These are phyloP conservation scores for Drosophila azteca DNA, from an alignment of 1,140 invertebrate species.

Conservation along the genomic window DNA sequence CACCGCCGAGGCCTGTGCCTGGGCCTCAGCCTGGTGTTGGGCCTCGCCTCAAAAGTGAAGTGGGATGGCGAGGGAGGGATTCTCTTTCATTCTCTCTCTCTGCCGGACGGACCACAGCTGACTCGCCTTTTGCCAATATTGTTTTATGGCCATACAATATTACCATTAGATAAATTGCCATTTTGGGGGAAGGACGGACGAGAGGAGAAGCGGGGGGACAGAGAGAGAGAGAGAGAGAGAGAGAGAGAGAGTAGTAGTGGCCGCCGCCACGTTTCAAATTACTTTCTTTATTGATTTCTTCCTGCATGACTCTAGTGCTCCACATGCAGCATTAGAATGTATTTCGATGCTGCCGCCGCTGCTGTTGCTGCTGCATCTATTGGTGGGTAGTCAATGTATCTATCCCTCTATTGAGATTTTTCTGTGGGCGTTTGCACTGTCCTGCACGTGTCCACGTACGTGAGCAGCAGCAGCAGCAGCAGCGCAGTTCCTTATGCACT, in stretches of 20 bases:
- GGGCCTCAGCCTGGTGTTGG: no score
- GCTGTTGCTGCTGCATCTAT: conserved; percentile 18
- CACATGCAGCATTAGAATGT: conserved; percentile 58
- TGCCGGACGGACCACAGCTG: conserved; percentile 34
- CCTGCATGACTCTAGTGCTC: conserved; percentile 49
- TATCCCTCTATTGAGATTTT: no score
- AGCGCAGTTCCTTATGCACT: no score
- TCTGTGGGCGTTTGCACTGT: no score
- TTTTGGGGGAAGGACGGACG: conserved; percentile 32
- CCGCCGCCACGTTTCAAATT: conserved; percentile 72
- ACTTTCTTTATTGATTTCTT: conserved; percentile 79
- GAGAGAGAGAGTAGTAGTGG: neutral
- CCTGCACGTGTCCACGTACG: no score
- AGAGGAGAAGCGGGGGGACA: neutral
- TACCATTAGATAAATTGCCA: conserved; percentile 81
- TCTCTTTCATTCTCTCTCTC: neutral
- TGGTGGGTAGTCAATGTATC: conserved; percentile 9
- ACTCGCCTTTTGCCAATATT: conserved; percentile 78
- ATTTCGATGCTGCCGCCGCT: conserved; percentile 2
- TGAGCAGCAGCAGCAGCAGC: no score
- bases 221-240: neutral
- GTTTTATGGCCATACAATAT: conserved; percentile 81
- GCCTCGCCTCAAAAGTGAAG: conserved; percentile 43
- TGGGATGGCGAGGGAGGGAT: neutral
- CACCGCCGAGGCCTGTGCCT: no score